Evolutionary conservation across 2,113 vertebrate genomes (phyloP).

Genomic region (Spea multiplicata): DNA sequence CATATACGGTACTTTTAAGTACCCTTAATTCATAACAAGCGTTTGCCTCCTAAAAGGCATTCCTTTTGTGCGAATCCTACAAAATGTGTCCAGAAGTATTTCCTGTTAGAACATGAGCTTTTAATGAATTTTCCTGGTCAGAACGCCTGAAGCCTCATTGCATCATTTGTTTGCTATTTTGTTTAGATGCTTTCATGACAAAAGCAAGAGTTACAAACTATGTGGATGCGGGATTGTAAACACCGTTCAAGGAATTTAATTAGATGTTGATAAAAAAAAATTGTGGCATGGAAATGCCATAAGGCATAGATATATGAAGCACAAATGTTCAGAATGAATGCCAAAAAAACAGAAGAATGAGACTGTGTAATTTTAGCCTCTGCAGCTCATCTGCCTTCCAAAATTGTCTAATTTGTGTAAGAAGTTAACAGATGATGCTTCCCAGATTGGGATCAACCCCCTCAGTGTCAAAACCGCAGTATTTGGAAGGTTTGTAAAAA

Average conservation of each 20-base stretch:
- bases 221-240: background rate
- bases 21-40: too few species aligned
- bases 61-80: too few species aligned
- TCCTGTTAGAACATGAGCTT: too few species aligned
- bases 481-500: too few species aligned
- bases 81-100: too few species aligned
- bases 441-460: too few species aligned
- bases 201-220: background rate
- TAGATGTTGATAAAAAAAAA: slow-evolving; percentile 9
- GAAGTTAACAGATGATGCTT: background rate
- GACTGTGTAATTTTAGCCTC: background rate
- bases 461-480: too few species aligned
- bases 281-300: slow-evolving; percentile 2
- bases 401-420: background rate
- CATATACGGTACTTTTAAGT: too few species aligned
- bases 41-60: too few species aligned
- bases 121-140: too few species aligned
- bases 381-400: background rate
- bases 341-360: background rate
- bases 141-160: background rate
- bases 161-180: slow-evolving; percentile 22
- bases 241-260: slow-evolving; percentile 25
- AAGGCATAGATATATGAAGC: slow-evolving; percentile 8
- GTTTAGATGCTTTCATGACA: background rate
- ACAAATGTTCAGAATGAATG: slow-evolving; percentile 24